Evolutionary conservation across 2,888 invertebrate genomes (phyloP).

Genomic region (Torymus aiolomorphi): DNA sequence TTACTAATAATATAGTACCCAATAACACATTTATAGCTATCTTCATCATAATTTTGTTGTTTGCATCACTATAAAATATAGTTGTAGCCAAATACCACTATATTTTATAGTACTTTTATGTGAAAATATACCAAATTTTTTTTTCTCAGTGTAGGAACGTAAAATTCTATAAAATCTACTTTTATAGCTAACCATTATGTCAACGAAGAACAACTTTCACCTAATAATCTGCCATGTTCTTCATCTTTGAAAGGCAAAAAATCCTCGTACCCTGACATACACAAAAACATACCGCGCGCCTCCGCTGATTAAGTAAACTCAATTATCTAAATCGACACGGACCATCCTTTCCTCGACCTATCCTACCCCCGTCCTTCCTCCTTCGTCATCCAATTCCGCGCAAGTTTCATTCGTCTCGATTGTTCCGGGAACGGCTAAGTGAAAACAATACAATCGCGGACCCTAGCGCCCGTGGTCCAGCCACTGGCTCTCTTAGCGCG

Average conservation of each 20-base stretch:
- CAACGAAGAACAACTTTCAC: background rate
- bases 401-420: conserved; percentile 50
- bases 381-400: conserved; percentile 38
- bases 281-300: too few relatives aligned
- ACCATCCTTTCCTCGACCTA: background rate
- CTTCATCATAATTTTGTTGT: too few relatives aligned
- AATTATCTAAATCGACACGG: conserved; percentile 57
- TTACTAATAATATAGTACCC: too few relatives aligned
- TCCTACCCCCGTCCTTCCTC: background rate
- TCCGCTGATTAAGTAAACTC: conserved; percentile 52
- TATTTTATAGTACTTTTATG: too few relatives aligned
- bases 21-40: too few relatives aligned
- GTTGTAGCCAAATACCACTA: too few relatives aligned
- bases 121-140: too few relatives aligned
- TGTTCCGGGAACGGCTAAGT: conserved; percentile 52
- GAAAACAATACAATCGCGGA: conserved; percentile 52
- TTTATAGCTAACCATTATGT: too few relatives aligned
- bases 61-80: too few relatives aligned
- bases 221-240: background rate
- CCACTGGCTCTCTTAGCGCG: conserved; percentile 27
- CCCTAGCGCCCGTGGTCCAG: background rate
- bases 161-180: too few relatives aligned
- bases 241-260: conserved; percentile 19
- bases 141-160: too few relatives aligned
- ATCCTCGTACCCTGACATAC: background rate